Evolutionary conservation across 1,140 invertebrate species (phyloP), one percentile per base, ranked within the genome.

Genomic region (Anastrepha ludens): DNA sequence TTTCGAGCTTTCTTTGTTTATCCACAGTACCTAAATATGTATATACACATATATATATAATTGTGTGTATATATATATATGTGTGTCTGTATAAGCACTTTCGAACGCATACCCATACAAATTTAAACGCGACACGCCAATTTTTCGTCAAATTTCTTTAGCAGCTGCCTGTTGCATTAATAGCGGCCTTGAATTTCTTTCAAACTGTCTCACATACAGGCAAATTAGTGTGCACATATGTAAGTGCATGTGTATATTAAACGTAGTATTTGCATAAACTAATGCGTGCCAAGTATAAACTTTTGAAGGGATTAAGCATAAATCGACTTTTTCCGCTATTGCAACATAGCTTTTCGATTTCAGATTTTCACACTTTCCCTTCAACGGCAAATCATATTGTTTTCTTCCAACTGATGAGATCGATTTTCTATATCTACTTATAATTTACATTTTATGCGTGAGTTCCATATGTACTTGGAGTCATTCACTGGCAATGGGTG

Each of bases 1-100:
- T 47, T 50, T 81, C 17, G 41, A 81, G 74, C 74, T 81, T 81
- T 81, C 50, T 81, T 81, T 81, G 74, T 81, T 81, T 81, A 81
- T 55, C 44, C 74, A 81, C 7, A 41, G 47, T 20, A 8, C 17
- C 39, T 7, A 81, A n/a, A 55, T 81, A 55, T 2, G 2, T 81
- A 17, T 81, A 41, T 8, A 55, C 60, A 62, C 9, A 62, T 62
- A 13, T 62, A 55, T 1, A 55, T 1, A 55, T 55, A 55, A 55
- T 0, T 55, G 50, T 1, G 9, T 55, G 50, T 55, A 55, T 55
- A 9, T 55, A 55, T 55, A 7, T 55, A n/a, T 55, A 2, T 55
- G 11, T 55, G 50, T 55, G 50, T 67, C 11, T 67, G 11, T 39
- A 2, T 15, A 67, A 8, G 3, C 11, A 55, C 50, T 11, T 55